Evolutionary conservation across 2,888 invertebrate genomes (phyloP), one percentile per base, ranked within the genome.

Genomic region (Epistrophe grossulariae): DNA sequence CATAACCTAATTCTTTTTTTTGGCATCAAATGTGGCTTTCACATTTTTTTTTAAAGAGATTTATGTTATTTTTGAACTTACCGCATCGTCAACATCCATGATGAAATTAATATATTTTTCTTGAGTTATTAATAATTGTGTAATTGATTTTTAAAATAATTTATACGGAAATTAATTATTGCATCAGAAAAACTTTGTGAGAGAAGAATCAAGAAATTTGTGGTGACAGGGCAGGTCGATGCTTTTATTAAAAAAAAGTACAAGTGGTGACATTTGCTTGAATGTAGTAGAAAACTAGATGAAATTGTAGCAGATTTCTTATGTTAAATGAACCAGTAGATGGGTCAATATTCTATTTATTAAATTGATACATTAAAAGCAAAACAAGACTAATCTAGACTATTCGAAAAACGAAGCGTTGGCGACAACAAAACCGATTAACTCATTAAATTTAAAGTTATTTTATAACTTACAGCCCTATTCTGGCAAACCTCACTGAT

Each of bases 31-130:
- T 76, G 79, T 79, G 73, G 72, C 64, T 79, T 19, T 50, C 45
- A 79, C 64, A 71, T 77, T 73, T 66, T 17, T 43, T 31, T 35
- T 11, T n/a, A 2, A 24, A 24, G 13, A 24, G 17, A 31, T 8
- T 43, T 9, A 15, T 48, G 38, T 71, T 55, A 8, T 19, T 19
- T 43, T 59, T 9, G 1, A 60, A 90, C 91, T 90, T 90, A 91
- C 91, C 68, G 88, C 82, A 78, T 91, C 90, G 71, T 91, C 91
- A 66, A 90, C 89, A 55, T 91, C 90, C 91, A 91, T 91, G 15
- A 83, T 89, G 57, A 62, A n/a, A 77, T 50, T 19, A 0, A 66
- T 48, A 50, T 68, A 4, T 38, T 68, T 17, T n/a, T 0, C 13
- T 35, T 50, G 1, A 31, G 59, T 40, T 38, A 48, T 57, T 11